phyloP scores from a whole-genome alignment of 2,888 invertebrate genomes.

The Drosophila borealis region DNA sequence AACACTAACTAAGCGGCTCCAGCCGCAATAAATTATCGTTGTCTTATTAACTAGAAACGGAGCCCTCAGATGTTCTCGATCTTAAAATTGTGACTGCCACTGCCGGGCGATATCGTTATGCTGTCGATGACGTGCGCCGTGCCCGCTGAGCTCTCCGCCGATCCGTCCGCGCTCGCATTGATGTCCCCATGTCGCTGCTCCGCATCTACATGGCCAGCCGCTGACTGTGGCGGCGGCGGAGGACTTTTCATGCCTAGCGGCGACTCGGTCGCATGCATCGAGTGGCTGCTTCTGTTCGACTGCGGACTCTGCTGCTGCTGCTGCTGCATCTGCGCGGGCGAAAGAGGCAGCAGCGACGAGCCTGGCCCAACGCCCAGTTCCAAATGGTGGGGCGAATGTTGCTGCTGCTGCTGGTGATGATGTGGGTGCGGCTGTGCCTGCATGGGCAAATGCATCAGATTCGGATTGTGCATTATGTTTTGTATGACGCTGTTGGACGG shows the following conservation, averaged over 20 bases:
- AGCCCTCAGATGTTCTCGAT: conserved; percentile 83
- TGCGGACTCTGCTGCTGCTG: conserved; percentile 78
- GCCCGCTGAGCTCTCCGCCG: conserved; percentile 49
- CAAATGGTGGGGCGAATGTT: conserved; percentile 67
- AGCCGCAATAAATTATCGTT: conserved; percentile 63
- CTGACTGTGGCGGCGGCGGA: conserved; percentile 57
- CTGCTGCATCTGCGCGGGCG: conserved; percentile 69
- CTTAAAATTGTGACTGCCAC: conserved; percentile 82
- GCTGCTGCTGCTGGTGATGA: conserved; percentile 61
- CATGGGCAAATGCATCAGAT: conserved; percentile 81
- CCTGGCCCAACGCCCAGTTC: conserved; percentile 50
- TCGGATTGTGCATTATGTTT: conserved; percentile 83
- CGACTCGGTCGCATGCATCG: conserved; percentile 68
- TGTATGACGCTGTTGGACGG: conserved; percentile 74
- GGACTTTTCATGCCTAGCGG: conserved; percentile 66
- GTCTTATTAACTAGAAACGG: conserved; percentile 32
- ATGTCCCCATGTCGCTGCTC: conserved; percentile 58
- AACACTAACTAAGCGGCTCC: conserved; percentile 67
- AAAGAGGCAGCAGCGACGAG: conserved; percentile 65
- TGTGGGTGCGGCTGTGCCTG: conserved; percentile 57
- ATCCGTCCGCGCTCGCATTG: conserved; percentile 54
- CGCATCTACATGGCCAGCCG: conserved; percentile 13
- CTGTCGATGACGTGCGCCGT: conserved; percentile 82
- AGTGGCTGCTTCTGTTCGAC: conserved; percentile 77
- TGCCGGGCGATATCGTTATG: conserved; percentile 83